phyloP scores from a whole-genome alignment of 1,140 invertebrate species.

The Vollenhovia emeryi region DNA sequence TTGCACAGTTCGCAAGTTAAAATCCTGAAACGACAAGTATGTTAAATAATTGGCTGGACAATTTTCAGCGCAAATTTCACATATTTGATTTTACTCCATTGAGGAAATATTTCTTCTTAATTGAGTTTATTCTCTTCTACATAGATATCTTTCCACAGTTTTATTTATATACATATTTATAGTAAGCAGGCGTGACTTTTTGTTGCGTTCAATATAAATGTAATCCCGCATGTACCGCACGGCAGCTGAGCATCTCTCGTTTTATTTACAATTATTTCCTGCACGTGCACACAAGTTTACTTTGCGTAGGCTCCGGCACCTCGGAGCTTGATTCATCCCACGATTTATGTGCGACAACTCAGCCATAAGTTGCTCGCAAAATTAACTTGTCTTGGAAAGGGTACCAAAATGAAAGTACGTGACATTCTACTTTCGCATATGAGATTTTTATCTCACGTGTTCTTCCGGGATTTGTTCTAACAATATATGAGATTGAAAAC shows the following conservation, averaged over 20 bases:
- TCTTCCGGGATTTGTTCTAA: not conserved
- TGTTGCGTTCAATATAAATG: not conserved
- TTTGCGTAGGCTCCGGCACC: not conserved
- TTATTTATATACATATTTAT: not conserved
- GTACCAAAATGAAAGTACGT: not conserved
- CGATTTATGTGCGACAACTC: not conserved
- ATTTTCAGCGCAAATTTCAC: not conserved
- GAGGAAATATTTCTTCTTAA: not conserved
- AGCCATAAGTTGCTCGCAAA: constrained; percentile 9
- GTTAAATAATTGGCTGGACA: not conserved
- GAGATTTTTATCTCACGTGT: not conserved
- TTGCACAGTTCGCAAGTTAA: not conserved
- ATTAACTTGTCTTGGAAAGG: constrained; percentile 21
- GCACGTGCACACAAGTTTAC: not conserved
- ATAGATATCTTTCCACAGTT: not conserved
- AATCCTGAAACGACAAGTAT: not conserved
- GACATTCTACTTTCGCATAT: not conserved
- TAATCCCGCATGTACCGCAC: not conserved
- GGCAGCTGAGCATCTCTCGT: not conserved
- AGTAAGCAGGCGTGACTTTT: not conserved
- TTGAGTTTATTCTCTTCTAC: not conserved
- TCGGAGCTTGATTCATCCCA: not conserved
- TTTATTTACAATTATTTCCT: constrained; percentile 29
- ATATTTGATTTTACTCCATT: not conserved
- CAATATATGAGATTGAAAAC: not conserved